Evolutionary conservation across 2,113 vertebrate genomes (phyloP).

Genomic region (Podiceps cristatus): DNA sequence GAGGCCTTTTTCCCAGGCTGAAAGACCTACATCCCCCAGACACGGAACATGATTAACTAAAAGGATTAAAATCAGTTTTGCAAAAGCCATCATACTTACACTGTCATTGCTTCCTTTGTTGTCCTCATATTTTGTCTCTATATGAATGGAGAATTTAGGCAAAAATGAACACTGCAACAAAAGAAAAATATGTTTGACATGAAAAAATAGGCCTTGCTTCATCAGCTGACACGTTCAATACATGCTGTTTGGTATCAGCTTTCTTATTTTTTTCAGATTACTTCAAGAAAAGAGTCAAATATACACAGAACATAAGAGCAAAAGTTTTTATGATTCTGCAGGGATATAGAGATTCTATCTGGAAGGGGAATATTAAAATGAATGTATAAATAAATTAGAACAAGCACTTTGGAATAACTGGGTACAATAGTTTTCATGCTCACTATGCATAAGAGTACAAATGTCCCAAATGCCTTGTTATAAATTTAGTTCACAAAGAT

Average conservation of each 20-base stretch:
- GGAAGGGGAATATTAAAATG: not conserved
- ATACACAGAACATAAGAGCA: not conserved
- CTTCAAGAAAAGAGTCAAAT: not conserved
- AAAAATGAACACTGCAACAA: slow-evolving; percentile 88
- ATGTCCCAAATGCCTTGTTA: not conserved
- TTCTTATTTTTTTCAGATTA: not conserved
- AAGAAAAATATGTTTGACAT: slow-evolving; percentile 20
- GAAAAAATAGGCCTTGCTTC: not conserved
- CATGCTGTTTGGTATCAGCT: not conserved
- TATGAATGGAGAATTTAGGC: slow-evolving; percentile 93
- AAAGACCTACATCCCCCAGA: not conserved
- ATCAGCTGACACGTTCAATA: not conserved
- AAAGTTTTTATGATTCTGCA: not conserved
- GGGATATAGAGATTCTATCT: not conserved
- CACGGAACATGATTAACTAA: not conserved
- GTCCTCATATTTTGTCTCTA: slow-evolving; percentile 94
- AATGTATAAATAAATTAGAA: not conserved
- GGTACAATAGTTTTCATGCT: not conserved
- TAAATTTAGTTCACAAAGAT: not conserved
- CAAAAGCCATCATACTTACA: slow-evolving; percentile 77
- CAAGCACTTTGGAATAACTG: not conserved
- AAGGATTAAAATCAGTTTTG: not conserved
- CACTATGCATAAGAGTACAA: not conserved
- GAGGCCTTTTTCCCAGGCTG: not conserved
- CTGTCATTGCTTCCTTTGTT: slow-evolving; percentile 90